Evolutionary conservation across 2,113 vertebrate species (phyloP), one percentile per base, ranked within the genome.

Genomic region (Sinocyclocheilus grahami): DNA sequence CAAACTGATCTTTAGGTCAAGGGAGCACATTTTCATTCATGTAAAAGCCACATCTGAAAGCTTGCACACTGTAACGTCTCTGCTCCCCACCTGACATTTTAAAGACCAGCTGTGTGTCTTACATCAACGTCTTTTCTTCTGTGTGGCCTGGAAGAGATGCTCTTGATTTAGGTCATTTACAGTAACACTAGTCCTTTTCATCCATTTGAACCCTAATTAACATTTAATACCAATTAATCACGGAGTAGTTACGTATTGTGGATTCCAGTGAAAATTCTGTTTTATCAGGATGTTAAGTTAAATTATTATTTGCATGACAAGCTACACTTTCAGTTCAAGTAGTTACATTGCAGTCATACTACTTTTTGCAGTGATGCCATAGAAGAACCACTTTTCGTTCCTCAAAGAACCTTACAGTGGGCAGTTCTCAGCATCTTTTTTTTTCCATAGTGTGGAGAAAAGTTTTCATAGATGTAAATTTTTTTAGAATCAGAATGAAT

Each of bases 111-210:
- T 83, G 18, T 83, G 63, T 78, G 55, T 79, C 65, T 83, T 48
- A 30, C 71, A 78, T 58, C n/a, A 67, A 39, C 37, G 79, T 85
- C 63, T 87, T 84, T 74, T 60, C 55, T 55, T 87, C 74, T 87
- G 88, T 89, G 88, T 87, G 88, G 88, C 83, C 86, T 33, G 65
- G 88, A 77, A 72, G 78, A 85, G 82, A 85, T 85, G 63, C 78
- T 89, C 86, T 74, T 79, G 88, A 81, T 86, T 27, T 24, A 60
- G 72, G 16, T 78, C 24, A 16, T 76, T 65, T 7, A 24, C 51
- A 33, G 62, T 60, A 82, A 86, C 77, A n/a, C 77, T 82, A 63
- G 24, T 58, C 24, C 69, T 37, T 53, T 84, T 48, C 37, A 22
- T 42, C 69, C 33, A 63, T 83, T 86, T 78, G 72, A 55, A 84